Evolutionary conservation across 2,888 invertebrate genomes (phyloP), one percentile per base, ranked within the genome.

Genomic region (Gisinianus flammeolus): DNA sequence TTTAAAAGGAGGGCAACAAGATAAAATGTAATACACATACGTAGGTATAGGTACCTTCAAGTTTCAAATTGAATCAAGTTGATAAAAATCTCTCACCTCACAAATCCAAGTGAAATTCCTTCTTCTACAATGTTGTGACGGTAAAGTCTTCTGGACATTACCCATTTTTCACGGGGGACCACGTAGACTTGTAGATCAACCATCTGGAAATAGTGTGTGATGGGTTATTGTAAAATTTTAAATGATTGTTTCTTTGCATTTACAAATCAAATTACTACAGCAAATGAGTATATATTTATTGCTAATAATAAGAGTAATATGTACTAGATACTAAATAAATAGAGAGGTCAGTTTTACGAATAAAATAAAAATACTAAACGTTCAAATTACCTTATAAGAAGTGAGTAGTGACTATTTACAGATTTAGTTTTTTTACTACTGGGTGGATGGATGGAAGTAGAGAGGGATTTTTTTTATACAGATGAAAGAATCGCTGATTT

Each of bases 131-230:
- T 86, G 81, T 87, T 86, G 83, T 88, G 88, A 82, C 87, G 85
- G 80, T 88, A 88, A 82, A 89, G 87, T 83, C 88, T 87, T 82
- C 88, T 86, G 67, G 87, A 86, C 54, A 88, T 87, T 75, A 88
- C 85, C 89, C 89, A 89, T 80, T 88, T 86, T 72, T 88, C 87
- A 79, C 87, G 85, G 19, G 89, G 89, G 28, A 89, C 87, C 62
- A 88, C 85, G 85, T 88, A 89, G 58, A 89, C 87, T 85, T 89
- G 89, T 26, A 89, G 85, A 83, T 89, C 89, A 73, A 87, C 87
- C 85, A 89, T 85, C 89, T 89, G 86, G 71, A 86, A 81, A 44
- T 30, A 56, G 19, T 19, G 12, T 31, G 28, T 12, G 10, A 44
- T 44, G 52, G 52, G 16, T 44, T 12, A 44, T 44, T n/a, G n/a